A percentile compares a stretch with the other conserved stretches of the same genome.
Evolutionary conservation across 2,797 vertebrate species (phyloP).

Genomic region (Mus spretus): DNA sequence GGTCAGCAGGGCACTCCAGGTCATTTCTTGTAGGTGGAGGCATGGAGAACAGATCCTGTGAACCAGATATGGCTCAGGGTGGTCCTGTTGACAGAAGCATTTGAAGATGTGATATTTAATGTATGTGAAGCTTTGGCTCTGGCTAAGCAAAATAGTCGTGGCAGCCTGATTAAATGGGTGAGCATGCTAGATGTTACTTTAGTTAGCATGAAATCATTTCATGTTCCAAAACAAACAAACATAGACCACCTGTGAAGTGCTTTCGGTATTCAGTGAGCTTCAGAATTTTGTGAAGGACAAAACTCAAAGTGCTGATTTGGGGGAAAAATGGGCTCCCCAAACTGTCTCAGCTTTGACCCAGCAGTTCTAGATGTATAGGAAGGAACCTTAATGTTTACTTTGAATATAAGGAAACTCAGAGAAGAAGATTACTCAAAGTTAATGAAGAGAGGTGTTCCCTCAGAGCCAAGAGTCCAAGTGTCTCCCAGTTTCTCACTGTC

Average conservation of each 20-base stretch:
- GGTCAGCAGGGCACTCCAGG: neutral
- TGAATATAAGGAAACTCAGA: neutral
- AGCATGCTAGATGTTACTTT: neutral
- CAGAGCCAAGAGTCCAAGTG: neutral
- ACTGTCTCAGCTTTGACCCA: neutral
- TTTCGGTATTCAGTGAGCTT: conserved; percentile 17
- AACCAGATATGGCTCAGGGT: neutral
- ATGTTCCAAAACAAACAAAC: neutral
- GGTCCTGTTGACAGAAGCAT: neutral
- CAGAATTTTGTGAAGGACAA: neutral
- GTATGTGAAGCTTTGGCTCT: neutral
- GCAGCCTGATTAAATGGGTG: neutral
- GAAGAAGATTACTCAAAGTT: neutral
- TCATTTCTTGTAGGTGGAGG: conserved; percentile 29
- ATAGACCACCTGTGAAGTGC: neutral
- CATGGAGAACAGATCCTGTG: neutral
- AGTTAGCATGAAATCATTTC: conserved; percentile 35
- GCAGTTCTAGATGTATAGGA: neutral
- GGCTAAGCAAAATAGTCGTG: neutral
- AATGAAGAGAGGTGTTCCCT: neutral
- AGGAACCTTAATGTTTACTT: neutral
- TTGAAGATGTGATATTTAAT: neutral
- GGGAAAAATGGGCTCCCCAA: neutral
- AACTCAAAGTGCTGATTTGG: neutral
- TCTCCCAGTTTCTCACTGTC: neutral